Percentiles rank a stretch among this genome's conserved stretches.
phyloP scores from a whole-genome alignment of 1,140 invertebrate genomes.

The Drosophila sturtevanti region DNA sequence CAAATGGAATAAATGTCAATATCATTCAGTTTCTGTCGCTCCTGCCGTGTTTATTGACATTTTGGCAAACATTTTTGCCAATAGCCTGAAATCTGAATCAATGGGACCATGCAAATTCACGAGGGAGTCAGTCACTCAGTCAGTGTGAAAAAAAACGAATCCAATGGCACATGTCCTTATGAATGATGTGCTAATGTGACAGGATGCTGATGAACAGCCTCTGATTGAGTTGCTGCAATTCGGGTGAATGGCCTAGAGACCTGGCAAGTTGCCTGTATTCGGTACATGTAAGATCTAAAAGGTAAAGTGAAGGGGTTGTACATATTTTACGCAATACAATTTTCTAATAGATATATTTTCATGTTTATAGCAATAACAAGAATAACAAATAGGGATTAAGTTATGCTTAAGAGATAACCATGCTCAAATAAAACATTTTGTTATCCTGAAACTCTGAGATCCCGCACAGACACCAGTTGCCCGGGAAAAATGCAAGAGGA shows the following conservation, averaged over 20 bases:
- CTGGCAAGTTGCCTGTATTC: background rate
- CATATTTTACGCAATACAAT: background rate
- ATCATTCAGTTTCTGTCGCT: slow-evolving; percentile 24
- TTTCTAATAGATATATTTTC: too few relatives aligned
- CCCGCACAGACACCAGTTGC: slow-evolving; percentile 60
- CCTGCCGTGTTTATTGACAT: slow-evolving; percentile 71
- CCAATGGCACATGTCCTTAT: slow-evolving; percentile 81
- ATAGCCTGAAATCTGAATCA: slow-evolving; percentile 60
- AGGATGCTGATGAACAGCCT: slow-evolving; percentile 35
- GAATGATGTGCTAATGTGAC: slow-evolving; percentile 82
- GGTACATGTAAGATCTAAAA: background rate
- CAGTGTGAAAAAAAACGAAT: slow-evolving; percentile 43
- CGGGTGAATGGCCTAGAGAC: background rate
- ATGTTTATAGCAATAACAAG: too few relatives aligned
- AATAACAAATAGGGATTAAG: too few relatives aligned
- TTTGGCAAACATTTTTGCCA: slow-evolving; percentile 63
- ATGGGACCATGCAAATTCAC: slow-evolving; percentile 51
- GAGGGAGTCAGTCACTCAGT: slow-evolving; percentile 38
- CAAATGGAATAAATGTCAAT: slow-evolving; percentile 63
- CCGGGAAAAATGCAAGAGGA: slow-evolving; percentile 1
- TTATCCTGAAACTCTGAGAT: slow-evolving; percentile 71
- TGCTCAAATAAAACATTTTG: slow-evolving; percentile 52
- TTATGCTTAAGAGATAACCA: background rate
- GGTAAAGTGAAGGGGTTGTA: background rate
- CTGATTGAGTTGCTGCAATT: background rate